Base-by-base conservation (phyloP, 2,797 vertebrate species). In the Sardinella longiceps region DNA sequence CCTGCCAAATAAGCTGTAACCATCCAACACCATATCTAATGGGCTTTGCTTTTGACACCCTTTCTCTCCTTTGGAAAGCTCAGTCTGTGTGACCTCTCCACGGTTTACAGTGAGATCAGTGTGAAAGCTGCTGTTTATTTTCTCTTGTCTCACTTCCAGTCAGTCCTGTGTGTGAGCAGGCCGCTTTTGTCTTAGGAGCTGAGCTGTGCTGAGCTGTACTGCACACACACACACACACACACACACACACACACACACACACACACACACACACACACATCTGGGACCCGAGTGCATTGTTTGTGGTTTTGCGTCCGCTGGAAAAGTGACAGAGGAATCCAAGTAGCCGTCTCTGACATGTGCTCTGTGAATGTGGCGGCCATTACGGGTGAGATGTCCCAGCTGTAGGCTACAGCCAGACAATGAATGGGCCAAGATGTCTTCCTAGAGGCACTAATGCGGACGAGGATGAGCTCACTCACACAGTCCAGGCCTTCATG, bases 41-140 rank as follows among this genome's bases (percentile, higher is more conserved):
- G 91, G 90, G 87, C 89, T 89, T 90, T 93, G 88, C 93, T 90
- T 93, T 94, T 92, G 94, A 96, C 94, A 91, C 91, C 90, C 88
- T n/a, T n/a, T n/a, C 90, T 95, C 95, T 95, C 94, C 93, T 77
- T 91, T 88, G 92, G 93, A 94, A 90, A 94, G 93, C 89, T 90
- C 90, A 93, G 92, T 81, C 89, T 83, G 77, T 87, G 84, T 86
- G 91, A 94, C 91, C 91, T 93, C 90, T 90, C 91, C 94, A 93
- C 93, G 92, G 90, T 89, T 87, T 92, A 87, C 87, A 85, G 85
- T 82, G 70, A 77, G 70, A 77, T 77, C 70, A 77, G 70, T 88
- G 88, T 88, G 60, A 70, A 85, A n/a, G 93, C 95, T 92, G 97
- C 96, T 96, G 96, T 98, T 97, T 97, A 97, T 96, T 94, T 94